Conservation (phyloP, 1,140 invertebrate genomes). For the Sminthurides bifidus region DNA sequence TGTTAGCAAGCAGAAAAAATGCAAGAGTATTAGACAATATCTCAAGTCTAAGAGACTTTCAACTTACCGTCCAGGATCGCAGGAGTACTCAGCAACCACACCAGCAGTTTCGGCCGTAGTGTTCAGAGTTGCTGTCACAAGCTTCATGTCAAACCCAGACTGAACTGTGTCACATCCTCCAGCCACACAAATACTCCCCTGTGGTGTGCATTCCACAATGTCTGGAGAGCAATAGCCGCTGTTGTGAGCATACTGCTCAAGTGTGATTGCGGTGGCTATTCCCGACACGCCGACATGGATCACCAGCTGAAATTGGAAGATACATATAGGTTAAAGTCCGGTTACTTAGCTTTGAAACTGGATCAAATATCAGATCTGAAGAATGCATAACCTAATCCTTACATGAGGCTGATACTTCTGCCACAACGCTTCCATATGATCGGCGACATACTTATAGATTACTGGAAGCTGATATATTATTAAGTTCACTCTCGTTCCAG, state of each 20-base stretch:
- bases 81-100: slow-evolving; percentile 37
- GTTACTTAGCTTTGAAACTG: too few species aligned
- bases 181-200: slow-evolving; percentile 34
- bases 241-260: slow-evolving; percentile 41
- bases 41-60: neutral
- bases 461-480: slow-evolving; percentile 34
- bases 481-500: slow-evolving; percentile 20
- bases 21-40: too few species aligned
- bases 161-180: slow-evolving; percentile 31
- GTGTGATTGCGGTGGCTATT: slow-evolving; percentile 38
- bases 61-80: slow-evolving; percentile 35
- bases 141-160: slow-evolving; percentile 37
- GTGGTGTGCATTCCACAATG: slow-evolving; percentile 36
- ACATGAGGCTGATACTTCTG: slow-evolving; percentile 34
- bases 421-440: slow-evolving; percentile 35
- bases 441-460: slow-evolving; percentile 34
- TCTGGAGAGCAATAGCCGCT: slow-evolving; percentile 38
- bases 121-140: slow-evolving; percentile 37
- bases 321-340: too few species aligned
- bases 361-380: too few species aligned
- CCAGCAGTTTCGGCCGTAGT: slow-evolving; percentile 25
- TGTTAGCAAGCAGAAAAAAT: neutral
- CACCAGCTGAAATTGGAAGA: slow-evolving; percentile 35
- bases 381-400: slow-evolving; percentile 11
- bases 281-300: slow-evolving; percentile 44